Evolutionary conservation across 1,140 invertebrate genomes (phyloP).

Genomic region (Gerris buenoi): DNA sequence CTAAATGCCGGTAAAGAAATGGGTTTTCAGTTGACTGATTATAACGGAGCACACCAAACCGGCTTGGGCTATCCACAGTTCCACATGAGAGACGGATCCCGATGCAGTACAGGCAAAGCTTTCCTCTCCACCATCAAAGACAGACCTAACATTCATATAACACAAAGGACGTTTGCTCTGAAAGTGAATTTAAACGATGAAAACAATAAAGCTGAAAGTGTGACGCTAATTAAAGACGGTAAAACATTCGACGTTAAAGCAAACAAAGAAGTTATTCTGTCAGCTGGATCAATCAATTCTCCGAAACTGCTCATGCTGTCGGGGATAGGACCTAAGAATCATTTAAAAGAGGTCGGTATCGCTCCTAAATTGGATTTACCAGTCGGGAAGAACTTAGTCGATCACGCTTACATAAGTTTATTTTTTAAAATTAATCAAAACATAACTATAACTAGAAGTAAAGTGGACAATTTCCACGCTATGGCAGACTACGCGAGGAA

Average conservation of each 20-base stretch:
- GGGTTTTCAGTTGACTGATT: slow-evolving; percentile 36
- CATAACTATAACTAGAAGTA: slow-evolving; percentile 23
- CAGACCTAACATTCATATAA: slow-evolving; percentile 52
- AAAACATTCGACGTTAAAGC: slow-evolving; percentile 32
- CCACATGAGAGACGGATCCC: slow-evolving; percentile 43
- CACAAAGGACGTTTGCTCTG: slow-evolving; percentile 44
- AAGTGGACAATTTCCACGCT: slow-evolving; percentile 6
- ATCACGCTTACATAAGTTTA: slow-evolving; percentile 51
- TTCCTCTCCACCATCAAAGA: slow-evolving; percentile 38
- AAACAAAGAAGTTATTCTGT: slow-evolving; percentile 47
- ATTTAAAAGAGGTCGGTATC: slow-evolving; percentile 30
- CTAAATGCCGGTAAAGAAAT: slow-evolving; percentile 33
- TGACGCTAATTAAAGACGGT: slow-evolving; percentile 43
- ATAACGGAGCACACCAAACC: slow-evolving; percentile 35
- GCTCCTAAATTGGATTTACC: slow-evolving; percentile 34
- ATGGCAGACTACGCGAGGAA: slow-evolving; percentile 10
- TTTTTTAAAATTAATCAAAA: slow-evolving; percentile 45
- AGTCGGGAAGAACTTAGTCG: slow-evolving; percentile 45
- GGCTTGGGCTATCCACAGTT: slow-evolving; percentile 36
- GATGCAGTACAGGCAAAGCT: slow-evolving; percentile 45
- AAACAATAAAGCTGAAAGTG: slow-evolving; percentile 42
- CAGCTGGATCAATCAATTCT: slow-evolving; percentile 46
- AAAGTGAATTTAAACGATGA: slow-evolving; percentile 46
- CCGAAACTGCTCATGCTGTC: slow-evolving; percentile 17
- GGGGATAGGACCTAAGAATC: slow-evolving; percentile 14